phyloP scores from a whole-genome alignment of 2,797 vertebrate species.

The Carcharodon carcharias region DNA sequence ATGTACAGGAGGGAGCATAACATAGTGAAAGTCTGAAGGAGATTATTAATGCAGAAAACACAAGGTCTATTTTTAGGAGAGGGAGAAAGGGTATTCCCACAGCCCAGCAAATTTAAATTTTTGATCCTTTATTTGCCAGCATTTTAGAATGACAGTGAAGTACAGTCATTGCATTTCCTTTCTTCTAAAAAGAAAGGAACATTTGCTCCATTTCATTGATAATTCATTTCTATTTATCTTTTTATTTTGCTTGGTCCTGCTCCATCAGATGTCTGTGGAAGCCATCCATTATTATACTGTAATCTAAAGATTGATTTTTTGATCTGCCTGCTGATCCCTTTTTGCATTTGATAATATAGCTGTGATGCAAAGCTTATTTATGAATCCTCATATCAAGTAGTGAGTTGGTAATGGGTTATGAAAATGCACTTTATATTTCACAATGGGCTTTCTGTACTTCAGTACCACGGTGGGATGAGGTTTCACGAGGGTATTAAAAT shows the following conservation, averaged over 20 bases:
- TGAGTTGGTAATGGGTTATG: neutral
- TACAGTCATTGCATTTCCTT: neutral
- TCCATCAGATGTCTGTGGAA: neutral
- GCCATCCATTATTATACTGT: neutral
- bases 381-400: neutral
- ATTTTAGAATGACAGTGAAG: neutral
- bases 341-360: neutral
- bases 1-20: neutral
- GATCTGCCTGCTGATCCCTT: neutral
- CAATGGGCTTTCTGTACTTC: neutral
- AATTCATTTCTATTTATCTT: neutral
- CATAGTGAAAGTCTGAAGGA: neutral
- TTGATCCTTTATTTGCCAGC: neutral
- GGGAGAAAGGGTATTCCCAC: neutral
- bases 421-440: slow-evolving; percentile 20
- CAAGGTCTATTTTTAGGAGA: slow-evolving; percentile 8
- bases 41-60: neutral
- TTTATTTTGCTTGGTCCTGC: neutral
- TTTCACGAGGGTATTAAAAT: no score
- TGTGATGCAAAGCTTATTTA: slow-evolving; percentile 1
- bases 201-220: neutral
- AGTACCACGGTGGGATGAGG: no score
- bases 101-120: neutral
- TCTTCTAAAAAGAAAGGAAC: neutral
- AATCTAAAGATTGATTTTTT: neutral